Percentiles rank a stretch among this genome's conserved stretches.
phyloP scores from a whole-genome alignment of 2,113 vertebrate species.

The Nerophis lumbriciformis region DNA sequence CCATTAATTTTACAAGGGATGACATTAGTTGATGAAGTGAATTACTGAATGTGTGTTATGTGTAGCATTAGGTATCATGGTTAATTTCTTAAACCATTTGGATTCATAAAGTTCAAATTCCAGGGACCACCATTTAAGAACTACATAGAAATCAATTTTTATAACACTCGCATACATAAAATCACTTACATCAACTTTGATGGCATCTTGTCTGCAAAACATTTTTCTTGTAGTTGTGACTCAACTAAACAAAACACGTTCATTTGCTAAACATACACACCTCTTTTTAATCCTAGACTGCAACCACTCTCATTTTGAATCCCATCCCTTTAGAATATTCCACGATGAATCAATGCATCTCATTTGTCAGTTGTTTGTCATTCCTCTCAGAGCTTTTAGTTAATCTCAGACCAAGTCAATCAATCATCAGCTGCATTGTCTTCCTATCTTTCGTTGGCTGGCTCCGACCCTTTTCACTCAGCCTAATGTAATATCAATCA shows the following conservation, averaged over 20 bases:
- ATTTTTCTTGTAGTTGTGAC: background rate
- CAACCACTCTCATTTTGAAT: constrained; percentile 6
- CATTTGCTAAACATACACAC: constrained; percentile 4
- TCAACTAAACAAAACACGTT: background rate
- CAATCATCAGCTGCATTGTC: constrained; percentile 37
- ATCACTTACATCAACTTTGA: background rate
- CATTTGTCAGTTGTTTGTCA: constrained; percentile 18
- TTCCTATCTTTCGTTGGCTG: constrained; percentile 8
- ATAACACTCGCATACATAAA: background rate
- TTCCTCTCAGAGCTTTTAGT: constrained; percentile 40
- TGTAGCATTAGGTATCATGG: too few species aligned
- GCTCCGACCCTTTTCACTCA: constrained; percentile 14
- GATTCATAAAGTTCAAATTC: too few species aligned
- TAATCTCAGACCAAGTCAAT: constrained; percentile 36
- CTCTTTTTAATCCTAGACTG: background rate
- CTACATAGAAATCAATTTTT: too few species aligned
- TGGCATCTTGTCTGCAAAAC: background rate
- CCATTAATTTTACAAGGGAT: too few species aligned
- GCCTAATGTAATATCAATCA: constrained; percentile 37
- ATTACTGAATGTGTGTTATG: too few species aligned
- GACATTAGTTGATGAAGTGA: too few species aligned
- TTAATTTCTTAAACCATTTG: too few species aligned
- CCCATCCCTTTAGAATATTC: constrained; percentile 24
- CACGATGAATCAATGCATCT: constrained; percentile 33
- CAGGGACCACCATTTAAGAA: too few species aligned